phyloP scores from a whole-genome alignment of 64 coral and sea anemone genomes.

The Dendrophyllia cribrosa region DNA sequence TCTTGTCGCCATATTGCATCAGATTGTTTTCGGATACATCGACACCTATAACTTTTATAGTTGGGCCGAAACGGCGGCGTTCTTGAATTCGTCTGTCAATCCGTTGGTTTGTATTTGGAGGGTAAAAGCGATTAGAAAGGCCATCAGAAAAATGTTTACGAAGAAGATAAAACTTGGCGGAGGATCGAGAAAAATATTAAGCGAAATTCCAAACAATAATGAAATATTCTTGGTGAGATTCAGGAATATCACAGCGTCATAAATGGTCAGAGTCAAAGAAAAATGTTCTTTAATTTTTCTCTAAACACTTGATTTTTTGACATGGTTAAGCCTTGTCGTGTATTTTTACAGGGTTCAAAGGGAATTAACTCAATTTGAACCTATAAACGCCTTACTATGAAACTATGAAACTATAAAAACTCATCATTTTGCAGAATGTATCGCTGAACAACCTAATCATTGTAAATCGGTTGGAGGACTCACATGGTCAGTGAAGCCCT shows the following conservation, averaged over 20 bases:
- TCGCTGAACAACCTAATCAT: no score
- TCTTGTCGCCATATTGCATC: conserved; percentile 58
- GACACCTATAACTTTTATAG: conserved; percentile 79
- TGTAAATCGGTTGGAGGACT: no score
- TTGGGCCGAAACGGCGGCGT: conserved; percentile 84
- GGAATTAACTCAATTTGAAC: no score
- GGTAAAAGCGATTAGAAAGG: conserved; percentile 56
- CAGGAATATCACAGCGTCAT: background rate
- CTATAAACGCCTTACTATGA: no score
- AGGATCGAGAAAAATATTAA: background rate
- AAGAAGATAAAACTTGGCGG: background rate
- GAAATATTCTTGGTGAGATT: background rate
- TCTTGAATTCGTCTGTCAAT: conserved; percentile 79
- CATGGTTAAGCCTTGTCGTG: no score
- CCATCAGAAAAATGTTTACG: background rate
- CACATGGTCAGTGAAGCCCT: no score
- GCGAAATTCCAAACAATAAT: background rate
- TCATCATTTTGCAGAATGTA: no score
- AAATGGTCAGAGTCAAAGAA: no score
- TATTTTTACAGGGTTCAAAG: no score
- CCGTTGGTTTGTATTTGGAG: conserved; percentile 80
- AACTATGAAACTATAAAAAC: no score
- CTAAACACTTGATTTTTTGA: no score
- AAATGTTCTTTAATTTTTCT: no score
- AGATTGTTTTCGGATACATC: conserved; percentile 36